A percentile compares a stretch with the other conserved stretches of the same genome.
phyloP scores from a whole-genome alignment of 2,113 vertebrate species.

The Pedetes capensis region DNA sequence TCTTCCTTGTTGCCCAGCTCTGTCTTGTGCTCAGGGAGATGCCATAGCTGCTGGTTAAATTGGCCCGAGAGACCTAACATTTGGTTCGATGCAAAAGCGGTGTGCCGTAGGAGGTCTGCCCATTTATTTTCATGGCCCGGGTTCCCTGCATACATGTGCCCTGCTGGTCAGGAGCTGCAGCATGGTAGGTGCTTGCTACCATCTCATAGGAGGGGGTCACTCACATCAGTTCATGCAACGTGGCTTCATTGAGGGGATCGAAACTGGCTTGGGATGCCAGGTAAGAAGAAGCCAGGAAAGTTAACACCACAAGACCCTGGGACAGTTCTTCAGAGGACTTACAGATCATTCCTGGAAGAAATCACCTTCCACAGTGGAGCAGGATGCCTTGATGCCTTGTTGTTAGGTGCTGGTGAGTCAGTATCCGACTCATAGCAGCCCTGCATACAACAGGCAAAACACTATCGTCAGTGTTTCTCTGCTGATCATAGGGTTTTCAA shows the following conservation, averaged over 20 bases:
- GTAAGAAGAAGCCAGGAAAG: neutral
- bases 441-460: too few species aligned
- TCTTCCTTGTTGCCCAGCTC: neutral
- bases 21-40: neutral
- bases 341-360: neutral
- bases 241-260: rapidly evolving
- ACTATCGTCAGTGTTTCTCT: too few species aligned
- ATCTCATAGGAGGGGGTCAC: neutral
- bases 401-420: too few species aligned
- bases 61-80: neutral
- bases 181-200: too few species aligned
- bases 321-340: neutral
- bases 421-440: too few species aligned
- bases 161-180: neutral
- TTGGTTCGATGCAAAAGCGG: neutral
- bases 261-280: neutral
- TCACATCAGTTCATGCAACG: neutral
- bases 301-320: neutral
- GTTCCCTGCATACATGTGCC: neutral
- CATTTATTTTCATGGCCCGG: neutral
- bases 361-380: neutral
- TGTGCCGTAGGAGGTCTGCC: neutral
- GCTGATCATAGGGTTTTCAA: too few species aligned
- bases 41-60: neutral
- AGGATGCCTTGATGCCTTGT: neutral